phyloP scores from a whole-genome alignment of 2,797 vertebrate genomes.

The Eulemur rubriventer region DNA sequence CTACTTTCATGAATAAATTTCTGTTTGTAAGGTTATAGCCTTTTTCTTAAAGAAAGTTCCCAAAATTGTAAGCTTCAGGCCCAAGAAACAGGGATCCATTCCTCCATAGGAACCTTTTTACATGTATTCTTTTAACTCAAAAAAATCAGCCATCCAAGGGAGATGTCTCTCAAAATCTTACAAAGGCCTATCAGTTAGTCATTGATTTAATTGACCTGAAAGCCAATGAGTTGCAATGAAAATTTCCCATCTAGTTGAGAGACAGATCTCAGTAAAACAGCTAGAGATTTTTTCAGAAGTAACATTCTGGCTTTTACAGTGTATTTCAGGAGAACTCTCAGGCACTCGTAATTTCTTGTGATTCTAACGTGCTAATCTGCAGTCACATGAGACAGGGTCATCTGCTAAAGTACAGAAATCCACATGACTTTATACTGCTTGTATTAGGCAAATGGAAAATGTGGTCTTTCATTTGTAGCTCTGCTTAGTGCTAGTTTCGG shows the following conservation, averaged over 20 bases:
- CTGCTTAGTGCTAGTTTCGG: background rate
- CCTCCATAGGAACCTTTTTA: background rate
- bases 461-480: background rate
- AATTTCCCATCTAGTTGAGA: background rate
- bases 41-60: background rate
- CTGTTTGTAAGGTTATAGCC: background rate
- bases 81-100: background rate
- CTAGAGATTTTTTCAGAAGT: background rate
- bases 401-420: background rate
- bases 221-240: background rate
- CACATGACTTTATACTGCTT: background rate
- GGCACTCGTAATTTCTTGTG: background rate
- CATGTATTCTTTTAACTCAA: background rate
- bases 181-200: background rate
- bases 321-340: background rate
- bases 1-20: background rate
- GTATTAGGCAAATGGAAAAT: background rate
- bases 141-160: background rate
- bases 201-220: background rate
- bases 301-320: background rate
- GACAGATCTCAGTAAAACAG: background rate
- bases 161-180: background rate
- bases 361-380: background rate
- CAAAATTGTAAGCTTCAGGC: background rate
- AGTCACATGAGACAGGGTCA: background rate